These are phyloP conservation scores for Thamnophis sirtalis DNA, from an alignment of 2,113 vertebrate genomes.

Conservation along the genomic window DNA sequence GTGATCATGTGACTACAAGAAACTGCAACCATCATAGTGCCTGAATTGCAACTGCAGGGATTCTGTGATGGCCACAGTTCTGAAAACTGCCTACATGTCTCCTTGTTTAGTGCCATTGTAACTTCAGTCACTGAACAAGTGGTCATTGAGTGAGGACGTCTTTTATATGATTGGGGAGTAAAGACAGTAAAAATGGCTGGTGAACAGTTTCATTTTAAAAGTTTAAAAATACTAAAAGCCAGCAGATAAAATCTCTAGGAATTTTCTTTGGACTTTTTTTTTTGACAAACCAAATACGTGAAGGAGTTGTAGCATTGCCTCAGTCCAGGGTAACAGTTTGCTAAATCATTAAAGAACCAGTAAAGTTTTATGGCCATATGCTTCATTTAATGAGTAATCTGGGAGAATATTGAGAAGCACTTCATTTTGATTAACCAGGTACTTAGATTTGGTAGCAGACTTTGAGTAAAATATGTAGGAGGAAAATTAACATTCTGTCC, in stretches of 20 bases:
- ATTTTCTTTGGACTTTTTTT: background rate
- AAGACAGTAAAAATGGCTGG: background rate
- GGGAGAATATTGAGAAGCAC: background rate
- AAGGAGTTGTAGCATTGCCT: constrained; percentile 1
- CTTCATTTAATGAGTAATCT: constrained; percentile 3
- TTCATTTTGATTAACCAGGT: constrained; percentile 10
- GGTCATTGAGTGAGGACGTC: background rate
- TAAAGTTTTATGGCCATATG: constrained; percentile 12
- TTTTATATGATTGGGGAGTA: background rate
- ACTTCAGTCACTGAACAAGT: background rate
- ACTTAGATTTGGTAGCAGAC: background rate
- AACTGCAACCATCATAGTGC: background rate
- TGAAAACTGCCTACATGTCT: background rate
- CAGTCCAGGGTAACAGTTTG: background rate
- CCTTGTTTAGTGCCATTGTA: background rate
- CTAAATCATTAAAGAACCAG: constrained; percentile 16
- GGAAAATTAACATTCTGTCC: background rate
- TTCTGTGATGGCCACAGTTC: background rate
- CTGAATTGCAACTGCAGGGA: background rate
- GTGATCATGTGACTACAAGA: background rate
- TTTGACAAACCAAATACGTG: background rate
- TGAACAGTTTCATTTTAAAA: background rate
- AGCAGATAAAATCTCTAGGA: background rate
- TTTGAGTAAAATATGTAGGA: constrained; percentile 1
- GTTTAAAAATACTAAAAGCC: background rate